Base-by-base conservation (phyloP, 2,797 vertebrate genomes). In the Chloroceryle amazona region DNA sequence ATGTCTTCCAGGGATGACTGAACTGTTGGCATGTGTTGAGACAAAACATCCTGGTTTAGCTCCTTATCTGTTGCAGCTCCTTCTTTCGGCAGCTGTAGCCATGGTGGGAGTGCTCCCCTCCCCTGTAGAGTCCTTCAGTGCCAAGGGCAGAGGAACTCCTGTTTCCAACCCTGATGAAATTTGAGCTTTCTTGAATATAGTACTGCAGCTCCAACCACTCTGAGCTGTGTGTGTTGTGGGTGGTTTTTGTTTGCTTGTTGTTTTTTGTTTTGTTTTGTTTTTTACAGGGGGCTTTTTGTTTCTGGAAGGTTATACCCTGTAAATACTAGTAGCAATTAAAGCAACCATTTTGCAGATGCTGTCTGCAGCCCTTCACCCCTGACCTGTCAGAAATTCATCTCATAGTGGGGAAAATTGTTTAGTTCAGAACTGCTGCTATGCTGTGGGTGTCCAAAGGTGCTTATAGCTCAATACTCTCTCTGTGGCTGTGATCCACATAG, bases 41-140 rank as follows among this genome's bases (percentile, higher is more conserved):
- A 17, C 16, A 54, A 72, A 81, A 33, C 3, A 7, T 20, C 18
- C 18, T 33, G 20, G 25, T 54, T 49, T 42, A 35, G 29, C 21
- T 70, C 26, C 11, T 39, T 22, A 18, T 25, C 7, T 5, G 10
- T 29, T 7, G 12, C 13, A 67, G 29, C 37, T 82, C 7, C 37
- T 31, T 58, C 14, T 39, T 1, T 1, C 11, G 17, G n/a, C 0
- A 2, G 29, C 41, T 0, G 1, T 54, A 41, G 52, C 46, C 10
- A 2, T 1, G 8, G 29, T 25, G 19, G n/a, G 13, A 72, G 9
- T 0, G 0, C 11, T 72, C 21, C 25, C 18, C 33, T 73, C 37
- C 37, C 58, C 28, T 58, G 29, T 3, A 20, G 37, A 14, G 9
- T 58, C 13, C 71, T 52, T 42, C 18, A 17, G 67, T 74, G 37